These are phyloP conservation scores for Wasmannia auropunctata DNA, from an alignment of 1,140 invertebrate species.

Conservation along the genomic window DNA sequence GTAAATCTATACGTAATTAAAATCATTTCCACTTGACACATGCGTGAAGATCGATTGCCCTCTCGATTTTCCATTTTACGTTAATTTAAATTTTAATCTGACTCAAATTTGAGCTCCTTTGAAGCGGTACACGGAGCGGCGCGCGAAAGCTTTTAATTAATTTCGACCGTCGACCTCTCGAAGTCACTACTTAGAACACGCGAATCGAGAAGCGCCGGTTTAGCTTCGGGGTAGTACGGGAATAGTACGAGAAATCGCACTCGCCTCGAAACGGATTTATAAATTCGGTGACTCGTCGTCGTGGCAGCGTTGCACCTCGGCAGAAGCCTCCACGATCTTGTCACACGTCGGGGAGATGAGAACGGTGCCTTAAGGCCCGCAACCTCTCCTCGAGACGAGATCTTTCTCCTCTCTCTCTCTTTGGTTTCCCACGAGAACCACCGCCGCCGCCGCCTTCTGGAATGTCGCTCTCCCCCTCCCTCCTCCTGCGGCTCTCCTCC, in stretches of 20 bases:
- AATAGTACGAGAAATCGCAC: not conserved
- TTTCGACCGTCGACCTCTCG: not conserved
- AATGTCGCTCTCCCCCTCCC: conserved; percentile 85
- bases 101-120: not conserved
- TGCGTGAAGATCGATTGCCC: not conserved
- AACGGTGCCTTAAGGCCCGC: conserved; percentile 79
- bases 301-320: conserved; percentile 42
- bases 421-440: conserved; percentile 85
- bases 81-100: not conserved
- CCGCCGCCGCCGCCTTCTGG: conserved; percentile 85
- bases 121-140: not conserved
- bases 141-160: not conserved
- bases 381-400: conserved; percentile 74
- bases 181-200: not conserved
- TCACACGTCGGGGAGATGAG: conserved; percentile 79
- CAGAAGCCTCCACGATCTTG: conserved; percentile 71
- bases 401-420: conserved; percentile 79
- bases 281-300: conserved; percentile 66
- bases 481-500: conserved; percentile 60
- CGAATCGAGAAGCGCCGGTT: not conserved
- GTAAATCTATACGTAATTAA: not conserved
- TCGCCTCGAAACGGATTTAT: conserved; percentile 53
- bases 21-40: not conserved
- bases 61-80: not conserved
- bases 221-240: not conserved